Percentiles rank a stretch among this genome's conserved stretches.
These are phyloP conservation scores for Loxodonta africana DNA, from an alignment of 2,113 vertebrate genomes.

Conservation along the genomic window DNA sequence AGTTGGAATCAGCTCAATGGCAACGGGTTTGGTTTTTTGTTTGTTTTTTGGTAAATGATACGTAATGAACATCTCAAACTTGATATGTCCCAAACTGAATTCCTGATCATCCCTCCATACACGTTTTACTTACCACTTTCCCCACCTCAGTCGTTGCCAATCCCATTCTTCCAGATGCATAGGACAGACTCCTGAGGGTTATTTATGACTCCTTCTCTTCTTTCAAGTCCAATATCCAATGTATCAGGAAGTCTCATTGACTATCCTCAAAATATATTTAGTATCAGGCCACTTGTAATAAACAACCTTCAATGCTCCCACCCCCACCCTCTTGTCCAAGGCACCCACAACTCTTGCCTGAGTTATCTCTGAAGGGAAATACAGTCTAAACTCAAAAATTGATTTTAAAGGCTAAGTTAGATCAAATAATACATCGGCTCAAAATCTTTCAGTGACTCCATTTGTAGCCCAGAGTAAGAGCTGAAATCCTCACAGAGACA, in stretches of 20 bases:
- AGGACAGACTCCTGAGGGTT: too few species aligned
- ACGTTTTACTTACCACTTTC: background rate
- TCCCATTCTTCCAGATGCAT: too few species aligned
- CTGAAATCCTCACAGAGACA: background rate
- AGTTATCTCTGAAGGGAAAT: background rate
- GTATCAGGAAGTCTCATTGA: background rate
- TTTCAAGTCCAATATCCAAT: background rate
- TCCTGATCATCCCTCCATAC: background rate
- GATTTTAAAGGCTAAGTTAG: background rate
- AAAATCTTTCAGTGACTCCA: background rate
- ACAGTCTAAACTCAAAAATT: background rate
- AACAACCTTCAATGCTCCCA: background rate
- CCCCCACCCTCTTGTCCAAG: background rate
- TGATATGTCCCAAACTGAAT: background rate
- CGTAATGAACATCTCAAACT: background rate
- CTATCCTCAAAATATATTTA: background rate
- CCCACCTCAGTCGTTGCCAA: background rate
- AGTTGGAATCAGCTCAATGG: too few species aligned
- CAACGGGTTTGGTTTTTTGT: too few species aligned
- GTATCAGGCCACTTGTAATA: background rate
- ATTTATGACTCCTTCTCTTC: background rate
- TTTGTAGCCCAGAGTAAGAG: background rate
- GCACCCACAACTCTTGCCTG: rapidly evolving
- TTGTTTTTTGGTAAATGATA: background rate
- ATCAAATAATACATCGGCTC: background rate